These are phyloP conservation scores for Poeciliopsis paucimaculata DNA, from an alignment of 2,797 vertebrate species.

Conservation along the genomic window DNA sequence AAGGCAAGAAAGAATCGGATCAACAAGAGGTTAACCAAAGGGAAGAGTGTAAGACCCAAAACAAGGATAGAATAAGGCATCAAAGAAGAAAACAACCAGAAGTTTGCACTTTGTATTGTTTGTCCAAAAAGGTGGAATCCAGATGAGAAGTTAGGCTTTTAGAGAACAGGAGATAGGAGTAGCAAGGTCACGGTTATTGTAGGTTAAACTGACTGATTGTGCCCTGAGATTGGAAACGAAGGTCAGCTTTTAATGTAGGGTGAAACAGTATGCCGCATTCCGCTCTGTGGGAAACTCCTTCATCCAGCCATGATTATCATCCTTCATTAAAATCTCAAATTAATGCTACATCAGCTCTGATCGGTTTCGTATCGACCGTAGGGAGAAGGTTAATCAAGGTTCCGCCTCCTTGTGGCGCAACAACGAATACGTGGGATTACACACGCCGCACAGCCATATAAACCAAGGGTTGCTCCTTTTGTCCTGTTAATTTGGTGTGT, in stretches of 20 bases:
- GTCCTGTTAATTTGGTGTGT: constrained; percentile 21
- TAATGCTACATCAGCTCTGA: constrained; percentile 27
- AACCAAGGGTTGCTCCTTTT: constrained; percentile 26
- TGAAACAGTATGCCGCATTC: constrained; percentile 12
- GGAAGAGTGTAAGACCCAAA: constrained; percentile 44
- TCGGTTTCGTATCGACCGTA: constrained; percentile 45
- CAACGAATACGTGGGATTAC: constrained; percentile 43
- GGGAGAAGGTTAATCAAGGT: constrained; percentile 50
- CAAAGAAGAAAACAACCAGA: constrained; percentile 33
- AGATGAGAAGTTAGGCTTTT: constrained; percentile 4
- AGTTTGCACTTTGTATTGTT: constrained; percentile 4
- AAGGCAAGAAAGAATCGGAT: constrained; percentile 73
- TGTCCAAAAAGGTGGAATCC: constrained; percentile 10
- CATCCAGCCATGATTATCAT: constrained; percentile 15
- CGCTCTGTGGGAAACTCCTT: constrained; percentile 24
- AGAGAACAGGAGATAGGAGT: background rate
- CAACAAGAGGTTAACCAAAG: constrained; percentile 31
- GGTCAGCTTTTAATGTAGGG: background rate
- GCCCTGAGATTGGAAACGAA: constrained; percentile 9
- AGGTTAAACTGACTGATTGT: constrained; percentile 4
- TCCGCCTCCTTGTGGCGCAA: constrained; percentile 38
- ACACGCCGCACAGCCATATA: constrained; percentile 22
- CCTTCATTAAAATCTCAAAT: constrained; percentile 55
- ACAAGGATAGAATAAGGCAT: constrained; percentile 57
- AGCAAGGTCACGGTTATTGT: background rate